Conservation (phyloP, 1,140 invertebrate genomes). For the Cydia fagiglandana region DNA sequence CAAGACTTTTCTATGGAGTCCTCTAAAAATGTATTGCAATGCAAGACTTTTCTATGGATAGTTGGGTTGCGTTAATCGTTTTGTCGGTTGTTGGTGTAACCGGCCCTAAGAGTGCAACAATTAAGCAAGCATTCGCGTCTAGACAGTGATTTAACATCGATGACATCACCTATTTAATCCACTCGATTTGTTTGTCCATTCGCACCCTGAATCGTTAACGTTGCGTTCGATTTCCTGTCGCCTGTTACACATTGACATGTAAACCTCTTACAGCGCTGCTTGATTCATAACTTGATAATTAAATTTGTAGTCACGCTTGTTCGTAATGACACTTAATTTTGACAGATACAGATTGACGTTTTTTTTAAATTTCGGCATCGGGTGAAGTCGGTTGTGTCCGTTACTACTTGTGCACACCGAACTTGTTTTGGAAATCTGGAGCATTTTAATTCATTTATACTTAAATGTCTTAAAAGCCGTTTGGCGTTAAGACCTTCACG, state of each 20-base stretch:
- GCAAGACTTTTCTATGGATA: no score
- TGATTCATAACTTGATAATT: constrained; percentile 35
- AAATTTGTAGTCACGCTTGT: constrained; percentile 35
- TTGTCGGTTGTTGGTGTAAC: background rate
- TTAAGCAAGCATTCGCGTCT: background rate
- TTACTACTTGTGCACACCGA: constrained; percentile 29
- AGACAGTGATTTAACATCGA: constrained; percentile 3
- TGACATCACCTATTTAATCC: constrained; percentile 6
- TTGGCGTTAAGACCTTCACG: background rate
- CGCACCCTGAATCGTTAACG: background rate
- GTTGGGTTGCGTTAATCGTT: background rate
- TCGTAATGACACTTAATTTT: constrained; percentile 36
- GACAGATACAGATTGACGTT: constrained; percentile 36
- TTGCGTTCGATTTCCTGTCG: constrained; percentile 11
- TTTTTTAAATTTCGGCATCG: constrained; percentile 29
- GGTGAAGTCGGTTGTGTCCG: constrained; percentile 35
- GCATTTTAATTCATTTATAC: constrained; percentile 37
- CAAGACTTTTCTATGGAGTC: no score
- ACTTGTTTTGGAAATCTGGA: constrained; percentile 53
- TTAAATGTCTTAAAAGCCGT: background rate
- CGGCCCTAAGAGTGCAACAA: background rate
- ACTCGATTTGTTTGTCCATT: constrained; percentile 11
- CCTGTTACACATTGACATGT: background rate
- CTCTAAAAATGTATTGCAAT: no score
- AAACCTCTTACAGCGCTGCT: constrained; percentile 27